Evolutionary conservation across 2,113 vertebrate species (phyloP).

Genomic region (Synodontis membranacea): DNA sequence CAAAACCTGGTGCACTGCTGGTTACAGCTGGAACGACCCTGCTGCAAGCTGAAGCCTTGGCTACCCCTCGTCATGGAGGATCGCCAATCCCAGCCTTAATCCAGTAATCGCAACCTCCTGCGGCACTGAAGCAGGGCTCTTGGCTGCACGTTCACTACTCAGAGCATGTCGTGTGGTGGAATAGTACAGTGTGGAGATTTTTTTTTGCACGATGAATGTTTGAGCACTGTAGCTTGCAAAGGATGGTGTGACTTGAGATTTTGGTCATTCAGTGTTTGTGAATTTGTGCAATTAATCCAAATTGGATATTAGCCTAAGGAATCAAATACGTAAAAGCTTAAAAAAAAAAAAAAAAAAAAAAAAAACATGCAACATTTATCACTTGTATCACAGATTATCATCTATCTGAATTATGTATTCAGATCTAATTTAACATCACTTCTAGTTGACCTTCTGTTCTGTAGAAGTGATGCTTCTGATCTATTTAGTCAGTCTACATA

Average conservation of each 20-base stretch:
- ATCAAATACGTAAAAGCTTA: not conserved
- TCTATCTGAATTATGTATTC: not conserved
- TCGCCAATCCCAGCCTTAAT: not conserved
- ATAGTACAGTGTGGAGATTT: not conserved
- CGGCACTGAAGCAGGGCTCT: not conserved
- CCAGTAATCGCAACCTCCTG: not conserved
- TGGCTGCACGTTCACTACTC: not conserved
- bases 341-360: too few relatives aligned
- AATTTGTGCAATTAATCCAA: not conserved
- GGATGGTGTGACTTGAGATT: not conserved
- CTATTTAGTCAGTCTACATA: not conserved
- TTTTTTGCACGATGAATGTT: not conserved
- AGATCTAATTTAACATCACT: not conserved
- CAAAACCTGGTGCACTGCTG: constrained; percentile 21
- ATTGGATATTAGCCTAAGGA: not conserved
- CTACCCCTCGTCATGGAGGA: not conserved
- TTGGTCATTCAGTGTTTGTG: not conserved
- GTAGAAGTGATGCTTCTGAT: not conserved
- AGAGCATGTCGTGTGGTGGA: not conserved
- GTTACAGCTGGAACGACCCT: constrained; percentile 13
- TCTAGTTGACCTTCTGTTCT: not conserved
- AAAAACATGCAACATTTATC: too few relatives aligned
- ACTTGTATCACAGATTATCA: too few relatives aligned
- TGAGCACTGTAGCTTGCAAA: not conserved
- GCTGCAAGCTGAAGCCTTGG: constrained; percentile 6